Percentiles rank a stretch among this genome's conserved stretches.
phyloP scores from a whole-genome alignment of 2,797 vertebrate genomes.

The Peromyscus nudipes region DNA sequence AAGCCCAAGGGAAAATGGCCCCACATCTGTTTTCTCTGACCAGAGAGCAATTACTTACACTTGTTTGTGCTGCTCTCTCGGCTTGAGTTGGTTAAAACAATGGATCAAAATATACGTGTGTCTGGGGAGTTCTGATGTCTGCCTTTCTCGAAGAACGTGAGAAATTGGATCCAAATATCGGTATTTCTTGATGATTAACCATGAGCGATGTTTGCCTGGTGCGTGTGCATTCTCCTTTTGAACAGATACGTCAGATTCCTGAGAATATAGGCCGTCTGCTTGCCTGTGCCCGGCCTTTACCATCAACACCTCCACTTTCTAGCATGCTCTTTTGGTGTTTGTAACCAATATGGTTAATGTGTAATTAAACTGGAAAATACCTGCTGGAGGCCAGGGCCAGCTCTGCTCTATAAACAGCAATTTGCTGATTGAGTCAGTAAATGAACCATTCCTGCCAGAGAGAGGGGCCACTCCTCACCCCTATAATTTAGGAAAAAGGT shows the following conservation, averaged over 20 bases:
- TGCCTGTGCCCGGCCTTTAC: accelerated
- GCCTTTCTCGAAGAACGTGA: slow-evolving; percentile 31
- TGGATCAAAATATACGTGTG: slow-evolving; percentile 28
- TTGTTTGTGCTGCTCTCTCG: slow-evolving; percentile 10
- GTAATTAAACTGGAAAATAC: slow-evolving; percentile 64
- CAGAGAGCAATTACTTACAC: neutral
- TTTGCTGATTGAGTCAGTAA: slow-evolving; percentile 39
- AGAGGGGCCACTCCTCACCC: neutral
- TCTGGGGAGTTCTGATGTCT: neutral
- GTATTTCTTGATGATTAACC: slow-evolving; percentile 45
- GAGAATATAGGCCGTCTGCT: neutral
- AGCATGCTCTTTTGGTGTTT: neutral
- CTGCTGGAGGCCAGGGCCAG: slow-evolving; percentile 20
- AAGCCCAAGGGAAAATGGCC: neutral
- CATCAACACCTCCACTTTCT: neutral
- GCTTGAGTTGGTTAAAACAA: slow-evolving; percentile 54
- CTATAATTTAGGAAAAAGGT: slow-evolving; percentile 16
- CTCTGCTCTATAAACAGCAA: slow-evolving; percentile 10
- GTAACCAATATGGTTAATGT: slow-evolving; percentile 6
- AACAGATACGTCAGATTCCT: neutral
- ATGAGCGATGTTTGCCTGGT: neutral
- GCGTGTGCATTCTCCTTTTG: neutral
- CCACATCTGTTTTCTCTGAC: slow-evolving; percentile 27
- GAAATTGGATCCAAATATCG: slow-evolving; percentile 29
- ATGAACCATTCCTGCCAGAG: neutral